A percentile compares a stretch with the other conserved stretches of the same genome.
These are phyloP conservation scores for Zaprionus lineosus DNA, from an alignment of 2,888 invertebrate species.

Conservation along the genomic window DNA sequence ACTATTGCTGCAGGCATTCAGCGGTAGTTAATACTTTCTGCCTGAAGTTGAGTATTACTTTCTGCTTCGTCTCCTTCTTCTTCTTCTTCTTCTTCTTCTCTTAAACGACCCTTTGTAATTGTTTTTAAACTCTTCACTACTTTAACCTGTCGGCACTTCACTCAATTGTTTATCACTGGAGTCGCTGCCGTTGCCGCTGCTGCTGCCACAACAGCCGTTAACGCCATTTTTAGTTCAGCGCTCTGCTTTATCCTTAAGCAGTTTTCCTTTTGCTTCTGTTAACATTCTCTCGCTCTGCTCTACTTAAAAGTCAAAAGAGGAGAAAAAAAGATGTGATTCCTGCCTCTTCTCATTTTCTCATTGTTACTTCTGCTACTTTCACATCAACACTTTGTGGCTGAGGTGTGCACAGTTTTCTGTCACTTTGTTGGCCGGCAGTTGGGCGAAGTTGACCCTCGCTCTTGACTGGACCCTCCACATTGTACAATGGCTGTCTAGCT, in stretches of 20 bases:
- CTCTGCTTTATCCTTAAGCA: background rate
- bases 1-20: constrained; percentile 67
- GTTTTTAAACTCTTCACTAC: constrained; percentile 2
- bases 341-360: background rate
- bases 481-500: too few relatives aligned
- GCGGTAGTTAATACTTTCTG: constrained; percentile 50
- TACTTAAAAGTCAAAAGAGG: constrained; percentile 9
- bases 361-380: constrained; percentile 5
- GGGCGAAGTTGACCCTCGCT: constrained; percentile 14
- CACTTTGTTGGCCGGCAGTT: constrained; percentile 11
- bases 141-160: too few relatives aligned
- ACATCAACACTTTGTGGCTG: constrained; percentile 19
- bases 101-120: constrained; percentile 38
- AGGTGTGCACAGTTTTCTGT: constrained; percentile 1
- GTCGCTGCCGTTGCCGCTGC: constrained; percentile 5
- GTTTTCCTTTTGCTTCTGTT: background rate
- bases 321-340: constrained; percentile 10
- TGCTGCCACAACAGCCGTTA: constrained; percentile 21
- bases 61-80: constrained; percentile 5
- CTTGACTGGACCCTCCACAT: too few relatives aligned
- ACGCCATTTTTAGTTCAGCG: constrained; percentile 36
- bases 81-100: too few relatives aligned
- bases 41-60: constrained; percentile 39
- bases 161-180: too few relatives aligned
- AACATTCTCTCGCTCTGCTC: background rate